Conservation (phyloP, 2,888 invertebrate species). For the Zele albiditarsus region DNA sequence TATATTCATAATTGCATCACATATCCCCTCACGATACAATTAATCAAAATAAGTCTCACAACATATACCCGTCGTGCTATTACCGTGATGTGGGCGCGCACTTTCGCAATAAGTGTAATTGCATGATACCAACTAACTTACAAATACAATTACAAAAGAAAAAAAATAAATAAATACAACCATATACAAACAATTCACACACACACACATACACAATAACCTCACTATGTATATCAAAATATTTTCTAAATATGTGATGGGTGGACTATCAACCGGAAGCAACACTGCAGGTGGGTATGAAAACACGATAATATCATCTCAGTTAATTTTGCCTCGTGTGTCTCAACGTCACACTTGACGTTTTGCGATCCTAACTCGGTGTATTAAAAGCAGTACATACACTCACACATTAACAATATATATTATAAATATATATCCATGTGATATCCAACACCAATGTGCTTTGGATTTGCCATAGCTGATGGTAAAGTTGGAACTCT, state of each 20-base stretch:
- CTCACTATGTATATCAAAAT: background rate
- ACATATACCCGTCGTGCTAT: background rate
- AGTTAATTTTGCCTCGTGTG: background rate
- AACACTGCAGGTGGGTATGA: conserved; percentile 6
- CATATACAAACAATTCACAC: too few species aligned
- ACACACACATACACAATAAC: too few species aligned
- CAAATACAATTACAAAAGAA: background rate
- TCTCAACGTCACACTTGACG: conserved; percentile 13
- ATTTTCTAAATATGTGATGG: conserved; percentile 1
- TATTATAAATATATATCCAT: background rate
- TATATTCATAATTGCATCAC: conserved; percentile 6
- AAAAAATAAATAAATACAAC: background rate
- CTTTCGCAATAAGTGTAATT: conserved; percentile 1
- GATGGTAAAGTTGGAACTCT: background rate
- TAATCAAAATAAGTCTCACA: conserved; percentile 13
- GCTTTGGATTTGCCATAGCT: background rate
- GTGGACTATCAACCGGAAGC: conserved; percentile 2
- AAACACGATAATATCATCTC: conserved; percentile 4
- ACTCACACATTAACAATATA: background rate
- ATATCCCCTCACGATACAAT: background rate
- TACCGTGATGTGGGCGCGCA: background rate
- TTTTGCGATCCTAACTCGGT: background rate
- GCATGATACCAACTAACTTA: background rate
- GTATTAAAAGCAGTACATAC: background rate
- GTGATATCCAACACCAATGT: background rate